phyloP scores from a whole-genome alignment of 1,140 invertebrate species.

The Cotesia vestalis region DNA sequence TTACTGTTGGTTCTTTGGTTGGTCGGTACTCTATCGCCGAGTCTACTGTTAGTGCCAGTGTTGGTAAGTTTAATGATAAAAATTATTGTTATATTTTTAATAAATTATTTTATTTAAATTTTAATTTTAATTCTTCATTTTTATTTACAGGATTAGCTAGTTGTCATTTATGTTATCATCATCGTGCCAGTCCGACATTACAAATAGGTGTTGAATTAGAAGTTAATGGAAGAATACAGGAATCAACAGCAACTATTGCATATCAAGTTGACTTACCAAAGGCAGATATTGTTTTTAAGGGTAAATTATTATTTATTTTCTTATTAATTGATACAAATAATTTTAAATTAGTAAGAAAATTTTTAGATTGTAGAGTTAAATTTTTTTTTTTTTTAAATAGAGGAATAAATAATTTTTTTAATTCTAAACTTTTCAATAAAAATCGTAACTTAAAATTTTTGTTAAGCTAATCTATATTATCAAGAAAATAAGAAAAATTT shows the following conservation, averaged over 20 bases:
- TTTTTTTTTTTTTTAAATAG: no score
- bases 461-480: no score
- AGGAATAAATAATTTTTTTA: no score
- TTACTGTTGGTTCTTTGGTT: slow-evolving; percentile 86
- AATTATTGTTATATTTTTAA: not conserved
- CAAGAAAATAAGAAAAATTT: no score
- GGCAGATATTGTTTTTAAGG: slow-evolving; percentile 92
- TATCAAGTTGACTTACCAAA: slow-evolving; percentile 98
- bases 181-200: slow-evolving; percentile 91
- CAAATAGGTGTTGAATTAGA: slow-evolving; percentile 87
- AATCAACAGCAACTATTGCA: slow-evolving; percentile 90
- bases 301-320: slow-evolving; percentile 63
- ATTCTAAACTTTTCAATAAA: no score
- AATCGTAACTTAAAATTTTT: no score
- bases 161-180: slow-evolving; percentile 92
- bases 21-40: slow-evolving; percentile 72
- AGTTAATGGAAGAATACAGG: slow-evolving; percentile 86
- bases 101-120: slow-evolving; percentile 8
- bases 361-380: no score
- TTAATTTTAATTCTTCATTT: slow-evolving; percentile 5
- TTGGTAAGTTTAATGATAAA: slow-evolving; percentile 46
- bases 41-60: slow-evolving; percentile 57
- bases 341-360: not conserved
- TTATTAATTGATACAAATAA: not conserved
- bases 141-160: slow-evolving; percentile 72